Conservation (phyloP, 2,797 vertebrate species). For the Myripristis jacobus region DNA sequence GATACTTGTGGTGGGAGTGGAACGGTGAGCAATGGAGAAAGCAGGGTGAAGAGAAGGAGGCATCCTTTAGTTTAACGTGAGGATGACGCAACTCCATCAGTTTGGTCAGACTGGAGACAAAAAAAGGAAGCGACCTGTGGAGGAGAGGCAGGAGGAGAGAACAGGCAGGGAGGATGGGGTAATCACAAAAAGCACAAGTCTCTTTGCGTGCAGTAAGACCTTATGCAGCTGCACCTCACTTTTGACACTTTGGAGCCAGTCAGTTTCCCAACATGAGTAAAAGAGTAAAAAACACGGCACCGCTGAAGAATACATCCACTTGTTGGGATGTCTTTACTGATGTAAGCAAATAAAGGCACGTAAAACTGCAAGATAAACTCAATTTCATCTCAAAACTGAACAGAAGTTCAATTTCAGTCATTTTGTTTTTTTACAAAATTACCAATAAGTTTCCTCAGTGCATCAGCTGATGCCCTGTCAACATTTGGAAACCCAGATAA, state of each 20-base stretch:
- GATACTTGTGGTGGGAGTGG: conserved; percentile 35
- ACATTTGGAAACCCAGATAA: conserved; percentile 10
- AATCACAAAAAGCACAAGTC: too few species aligned
- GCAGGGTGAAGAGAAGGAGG: neutral
- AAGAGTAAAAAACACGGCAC: neutral
- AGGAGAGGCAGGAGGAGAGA: neutral
- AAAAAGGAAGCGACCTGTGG: too few species aligned
- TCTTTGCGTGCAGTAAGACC: too few species aligned
- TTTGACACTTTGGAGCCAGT: conserved; percentile 25
- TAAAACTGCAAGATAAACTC: neutral
- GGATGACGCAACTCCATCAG: neutral
- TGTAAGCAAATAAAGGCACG: neutral
- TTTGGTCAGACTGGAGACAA: too few species aligned
- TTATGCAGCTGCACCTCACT: neutral
- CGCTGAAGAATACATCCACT: conserved; percentile 5
- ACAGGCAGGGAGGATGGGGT: neutral
- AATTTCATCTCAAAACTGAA: neutral
- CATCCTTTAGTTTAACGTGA: neutral
- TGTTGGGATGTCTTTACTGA: neutral
- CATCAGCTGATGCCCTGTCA: conserved; percentile 30
- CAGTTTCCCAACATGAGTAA: conserved; percentile 11
- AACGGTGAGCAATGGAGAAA: neutral
- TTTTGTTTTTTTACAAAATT: too few species aligned
- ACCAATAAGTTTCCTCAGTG: neutral
- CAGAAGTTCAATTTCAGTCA: neutral